A percentile compares a stretch with the other conserved stretches of the same genome.
Evolutionary conservation across 1,140 invertebrate species (phyloP).

Genomic region (Plectrocnemia conspersa): DNA sequence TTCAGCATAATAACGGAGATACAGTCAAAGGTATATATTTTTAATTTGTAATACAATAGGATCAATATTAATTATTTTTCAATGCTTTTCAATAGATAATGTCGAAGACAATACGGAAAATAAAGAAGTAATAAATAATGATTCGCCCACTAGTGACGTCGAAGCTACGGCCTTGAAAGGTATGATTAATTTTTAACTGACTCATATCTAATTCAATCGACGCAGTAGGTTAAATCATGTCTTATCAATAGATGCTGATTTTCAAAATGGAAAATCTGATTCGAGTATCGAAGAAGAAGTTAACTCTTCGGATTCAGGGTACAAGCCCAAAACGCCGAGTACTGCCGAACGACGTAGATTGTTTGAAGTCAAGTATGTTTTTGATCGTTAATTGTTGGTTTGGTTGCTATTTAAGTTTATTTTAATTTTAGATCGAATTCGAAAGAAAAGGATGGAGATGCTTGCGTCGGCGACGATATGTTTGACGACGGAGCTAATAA

Average conservation of each 20-base stretch:
- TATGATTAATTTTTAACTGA: slow-evolving; percentile 19
- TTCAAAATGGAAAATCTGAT: slow-evolving; percentile 60
- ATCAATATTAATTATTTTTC: background rate
- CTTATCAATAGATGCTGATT: slow-evolving; percentile 49
- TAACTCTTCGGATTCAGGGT: slow-evolving; percentile 51
- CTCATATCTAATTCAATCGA: background rate
- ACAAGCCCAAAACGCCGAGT: slow-evolving; percentile 65
- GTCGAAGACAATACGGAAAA: slow-evolving; percentile 19
- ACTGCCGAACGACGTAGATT: slow-evolving; percentile 69
- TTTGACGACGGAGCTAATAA: slow-evolving; percentile 49
- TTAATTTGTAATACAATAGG: too few species aligned
- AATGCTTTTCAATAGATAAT: slow-evolving; percentile 20
- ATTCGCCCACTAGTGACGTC: slow-evolving; percentile 46
- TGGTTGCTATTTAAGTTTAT: slow-evolving; percentile 3
- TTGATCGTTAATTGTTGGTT: slow-evolving; percentile 25
- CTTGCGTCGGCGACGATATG: slow-evolving; percentile 41
- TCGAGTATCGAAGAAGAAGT: slow-evolving; percentile 60
- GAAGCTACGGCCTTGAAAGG: slow-evolving; percentile 43
- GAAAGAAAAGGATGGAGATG: slow-evolving; percentile 41
- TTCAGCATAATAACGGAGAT: slow-evolving; percentile 21
- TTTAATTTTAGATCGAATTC: slow-evolving; percentile 34
- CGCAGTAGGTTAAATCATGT: slow-evolving; percentile 6
- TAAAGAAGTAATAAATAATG: slow-evolving; percentile 28
- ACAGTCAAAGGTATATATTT: background rate
- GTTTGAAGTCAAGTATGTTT: slow-evolving; percentile 57